phyloP scores from a whole-genome alignment of 2,888 invertebrate genomes.

The Alloplasta piceator region DNA sequence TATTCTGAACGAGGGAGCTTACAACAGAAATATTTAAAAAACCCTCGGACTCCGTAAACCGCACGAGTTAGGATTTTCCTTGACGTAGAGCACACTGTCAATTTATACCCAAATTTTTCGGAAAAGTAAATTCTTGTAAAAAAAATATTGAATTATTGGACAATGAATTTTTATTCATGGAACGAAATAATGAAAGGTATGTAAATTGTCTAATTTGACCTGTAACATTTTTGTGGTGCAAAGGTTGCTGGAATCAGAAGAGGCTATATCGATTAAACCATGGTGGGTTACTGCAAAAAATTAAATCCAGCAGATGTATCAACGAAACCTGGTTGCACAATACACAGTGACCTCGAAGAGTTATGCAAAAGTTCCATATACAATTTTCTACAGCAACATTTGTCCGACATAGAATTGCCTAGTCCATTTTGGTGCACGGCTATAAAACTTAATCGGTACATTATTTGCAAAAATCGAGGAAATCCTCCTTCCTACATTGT shows the following conservation, averaged over 20 bases:
- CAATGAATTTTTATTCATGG: background rate
- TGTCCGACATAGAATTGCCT: background rate
- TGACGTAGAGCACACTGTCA: background rate
- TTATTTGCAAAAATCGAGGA: too few relatives aligned
- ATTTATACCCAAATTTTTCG: too few relatives aligned
- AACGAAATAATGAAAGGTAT: background rate
- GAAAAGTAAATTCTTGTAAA: background rate
- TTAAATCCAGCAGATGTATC: slow-evolving; percentile 1
- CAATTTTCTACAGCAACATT: slow-evolving; percentile 1
- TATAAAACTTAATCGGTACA: too few relatives aligned
- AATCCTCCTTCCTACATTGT: too few relatives aligned
- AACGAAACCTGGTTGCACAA: slow-evolving; percentile 1
- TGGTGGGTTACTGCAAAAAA: background rate
- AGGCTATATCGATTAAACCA: background rate
- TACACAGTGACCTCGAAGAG: background rate
- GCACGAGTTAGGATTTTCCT: background rate
- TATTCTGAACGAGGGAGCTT: background rate
- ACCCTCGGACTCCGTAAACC: background rate
- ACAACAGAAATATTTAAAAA: background rate
- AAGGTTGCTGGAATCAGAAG: too few relatives aligned
- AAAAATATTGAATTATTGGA: background rate
- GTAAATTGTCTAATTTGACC: background rate
- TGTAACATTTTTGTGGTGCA: background rate
- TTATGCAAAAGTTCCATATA: background rate
- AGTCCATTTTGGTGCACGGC: background rate